Base-by-base conservation (phyloP, 2,113 vertebrate genomes). In the Ammodytes dubius region DNA sequence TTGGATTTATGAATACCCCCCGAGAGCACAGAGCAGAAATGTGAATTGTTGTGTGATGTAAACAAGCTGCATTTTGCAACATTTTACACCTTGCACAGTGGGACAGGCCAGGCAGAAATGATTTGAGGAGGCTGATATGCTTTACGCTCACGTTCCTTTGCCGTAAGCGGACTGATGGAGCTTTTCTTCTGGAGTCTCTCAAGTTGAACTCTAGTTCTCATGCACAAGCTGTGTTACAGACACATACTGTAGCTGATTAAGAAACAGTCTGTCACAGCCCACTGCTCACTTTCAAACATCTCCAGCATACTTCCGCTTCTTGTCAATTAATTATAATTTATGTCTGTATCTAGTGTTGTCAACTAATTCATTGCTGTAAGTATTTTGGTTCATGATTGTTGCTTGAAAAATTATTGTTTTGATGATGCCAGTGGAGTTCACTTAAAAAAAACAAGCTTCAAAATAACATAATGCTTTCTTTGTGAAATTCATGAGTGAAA, bases 1-100 rank as follows among this genome's bases (percentile, higher is more conserved):
- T 92, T 87, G 82, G 88, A 89, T 92, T 91, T 90, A 66, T 19
- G 3, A 68, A 75, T 85, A 74, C 81, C 88, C 27, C 81, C 40
- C 54, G 59, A 79, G 87, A 89, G 64, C 72, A 80, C 15, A 4
- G 11, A 59, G 65, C 68, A 82, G 52, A 78, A 73, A 88, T 63
- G 43, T 50, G 61, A 61, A 61, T 60, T 84, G 68, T 83, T 81
- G 64, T 72, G 70, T 74, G 86, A 84, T 75, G 49, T 56, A 86
- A 82, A 87, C 79, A 27, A 27, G 72, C 35, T 53, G 6, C 11
- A 53, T 83, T 83, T 78, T 67, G 47, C 59, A 68, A 47, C 13
- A 73, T 70, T 87, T 70, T 60, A 57, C 70, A 70, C 69, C 40
- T 76, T 43, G 13, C 76, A 40, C 67, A 56, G 42, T 75, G 65